These are phyloP conservation scores for Abramis brama DNA, from an alignment of 2,113 vertebrate species.

Conservation along the genomic window DNA sequence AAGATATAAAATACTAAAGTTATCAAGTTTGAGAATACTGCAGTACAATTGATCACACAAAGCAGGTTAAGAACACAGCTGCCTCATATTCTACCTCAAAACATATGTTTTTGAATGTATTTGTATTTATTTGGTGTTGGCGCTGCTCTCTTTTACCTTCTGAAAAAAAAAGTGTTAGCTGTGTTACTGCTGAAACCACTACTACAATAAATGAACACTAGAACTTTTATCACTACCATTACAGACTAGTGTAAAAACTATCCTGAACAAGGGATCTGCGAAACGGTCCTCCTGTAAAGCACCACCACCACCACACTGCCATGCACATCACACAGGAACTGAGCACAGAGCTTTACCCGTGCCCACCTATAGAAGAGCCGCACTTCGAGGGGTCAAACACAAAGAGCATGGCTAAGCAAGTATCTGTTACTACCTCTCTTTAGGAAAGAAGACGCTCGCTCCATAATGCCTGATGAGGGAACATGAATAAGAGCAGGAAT, in stretches of 20 bases:
- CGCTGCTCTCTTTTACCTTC: not conserved
- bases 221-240: not conserved
- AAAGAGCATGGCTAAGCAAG: constrained; percentile 76
- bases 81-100: not conserved
- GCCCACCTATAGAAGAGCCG: constrained; percentile 23
- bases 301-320: constrained; percentile 48
- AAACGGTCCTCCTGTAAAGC: not conserved
- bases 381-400: constrained; percentile 62
- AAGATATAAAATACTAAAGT: not conserved
- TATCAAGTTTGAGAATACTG: not conserved
- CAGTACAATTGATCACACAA: not conserved
- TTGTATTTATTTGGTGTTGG: not conserved
- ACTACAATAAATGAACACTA: not conserved
- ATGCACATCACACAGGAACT: constrained; percentile 57
- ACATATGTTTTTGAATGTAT: not conserved
- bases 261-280: not conserved
- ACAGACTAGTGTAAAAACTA: not conserved
- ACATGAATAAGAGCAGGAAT: constrained; percentile 74
- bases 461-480: constrained; percentile 87
- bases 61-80: not conserved
- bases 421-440: constrained; percentile 87
- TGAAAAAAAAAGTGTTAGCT: not conserved
- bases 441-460: constrained; percentile 87
- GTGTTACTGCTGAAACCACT: not conserved
- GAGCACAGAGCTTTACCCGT: constrained; percentile 53